Conservation (phyloP, 2,888 invertebrate species). For the Chrysopilus asiliformis region DNA sequence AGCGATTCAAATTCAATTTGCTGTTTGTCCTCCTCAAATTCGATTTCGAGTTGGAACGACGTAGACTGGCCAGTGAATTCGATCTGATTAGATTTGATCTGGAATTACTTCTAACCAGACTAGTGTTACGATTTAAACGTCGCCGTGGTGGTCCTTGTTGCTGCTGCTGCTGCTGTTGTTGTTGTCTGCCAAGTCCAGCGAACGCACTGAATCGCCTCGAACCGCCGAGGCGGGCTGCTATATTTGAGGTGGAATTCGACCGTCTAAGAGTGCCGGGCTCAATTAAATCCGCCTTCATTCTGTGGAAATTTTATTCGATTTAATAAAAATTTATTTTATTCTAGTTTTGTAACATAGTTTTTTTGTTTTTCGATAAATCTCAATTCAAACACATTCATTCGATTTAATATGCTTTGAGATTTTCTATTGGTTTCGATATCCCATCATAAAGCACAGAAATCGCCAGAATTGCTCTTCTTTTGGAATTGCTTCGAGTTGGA, state of each 20-base stretch:
- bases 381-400: no score
- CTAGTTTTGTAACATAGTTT: constrained; percentile 2
- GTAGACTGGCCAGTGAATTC: constrained; percentile 4
- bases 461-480: no score
- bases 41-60: not conserved
- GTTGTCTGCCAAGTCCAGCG: no score
- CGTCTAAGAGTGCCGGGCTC: constrained; percentile 22
- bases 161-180: no score
- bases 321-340: constrained; percentile 19
- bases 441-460: no score
- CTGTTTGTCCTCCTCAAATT: not conserved
- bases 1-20: constrained; percentile 1
- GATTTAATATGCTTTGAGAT: no score
- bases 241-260: constrained; percentile 22
- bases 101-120: constrained; percentile 11
- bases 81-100: constrained; percentile 11
- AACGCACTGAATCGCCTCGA: constrained; percentile 23
- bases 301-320: constrained; percentile 19
- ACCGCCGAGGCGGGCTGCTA: constrained; percentile 25
- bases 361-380: constrained; percentile 5
- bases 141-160: no score
- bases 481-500: no score
- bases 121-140: constrained; percentile 7
- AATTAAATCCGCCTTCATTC: constrained; percentile 35
- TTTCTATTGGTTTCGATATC: no score